phyloP scores from a whole-genome alignment of 2,113 vertebrate genomes.

The Saguinus imperator region DNA sequence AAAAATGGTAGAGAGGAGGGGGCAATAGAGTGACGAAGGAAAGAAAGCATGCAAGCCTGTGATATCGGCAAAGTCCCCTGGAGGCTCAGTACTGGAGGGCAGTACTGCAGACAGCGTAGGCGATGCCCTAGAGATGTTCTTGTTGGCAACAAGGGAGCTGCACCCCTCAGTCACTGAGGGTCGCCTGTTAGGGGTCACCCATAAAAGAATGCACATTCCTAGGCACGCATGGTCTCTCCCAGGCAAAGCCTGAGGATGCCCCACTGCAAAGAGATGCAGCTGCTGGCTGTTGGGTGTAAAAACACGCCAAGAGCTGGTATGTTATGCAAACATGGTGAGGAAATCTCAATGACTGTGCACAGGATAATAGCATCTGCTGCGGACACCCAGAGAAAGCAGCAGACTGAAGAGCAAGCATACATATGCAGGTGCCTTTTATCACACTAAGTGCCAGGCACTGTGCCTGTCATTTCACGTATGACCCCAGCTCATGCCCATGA shows the following conservation, averaged over 20 bases:
- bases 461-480: not conserved
- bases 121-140: not conserved
- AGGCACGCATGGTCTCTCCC: not conserved
- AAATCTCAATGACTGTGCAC: too few relatives aligned
- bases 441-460: not conserved
- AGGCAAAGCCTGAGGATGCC: not conserved
- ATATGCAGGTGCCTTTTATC: not conserved
- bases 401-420: not conserved
- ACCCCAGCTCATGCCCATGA: too few relatives aligned
- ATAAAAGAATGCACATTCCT: not conserved
- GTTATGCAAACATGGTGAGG: not conserved
- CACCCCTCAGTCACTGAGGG: not conserved
- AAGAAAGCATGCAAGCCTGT: not conserved
- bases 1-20: rapidly evolving
- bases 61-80: not conserved
- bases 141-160: not conserved
- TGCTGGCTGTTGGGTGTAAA: not conserved
- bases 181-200: not conserved
- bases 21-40: not conserved
- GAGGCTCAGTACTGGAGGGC: not conserved
- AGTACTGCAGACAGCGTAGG: not conserved
- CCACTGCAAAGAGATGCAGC: too few relatives aligned
- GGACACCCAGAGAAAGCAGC: not conserved
- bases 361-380: not conserved
- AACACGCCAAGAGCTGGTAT: not conserved